Evolutionary conservation across 2,797 vertebrate genomes (phyloP), one percentile per base, ranked within the genome.

Genomic region (Psittacula echo): DNA sequence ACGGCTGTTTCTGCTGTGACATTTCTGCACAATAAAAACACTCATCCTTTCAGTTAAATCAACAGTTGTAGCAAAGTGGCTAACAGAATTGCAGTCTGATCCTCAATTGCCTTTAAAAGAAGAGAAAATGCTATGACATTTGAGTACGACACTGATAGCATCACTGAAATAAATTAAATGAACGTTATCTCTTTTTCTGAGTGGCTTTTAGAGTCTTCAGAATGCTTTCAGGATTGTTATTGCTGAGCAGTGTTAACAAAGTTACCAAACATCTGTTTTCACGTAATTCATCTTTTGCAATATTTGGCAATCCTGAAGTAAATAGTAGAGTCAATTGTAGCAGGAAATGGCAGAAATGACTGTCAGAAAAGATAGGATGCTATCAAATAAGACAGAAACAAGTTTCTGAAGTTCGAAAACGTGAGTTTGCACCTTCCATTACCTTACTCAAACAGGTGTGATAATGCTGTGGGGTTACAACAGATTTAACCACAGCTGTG

Each of bases 121-220:
- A 84, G 70, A 68, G 54, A 73, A 94, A 94, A 94, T 26, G 44
- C 64, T 79, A 26, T 95, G 95, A 82, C 85, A 90, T 96, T 95
- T 94, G 71, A 88, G 42, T 74, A 93, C 85, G 91, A 79, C 79
- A 84, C 66, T 88, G 86, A 89, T 75, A 81, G 72, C 87, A 82
- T 42, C 91, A 73, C 83, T 94, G 79, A 93, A 96, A 93, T 86
- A 95, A 95, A 96, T 91, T 78, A 91, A 93, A 95, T 94, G 42
- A 68, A 76, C 76, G 66, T 82, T 93, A 76, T 76, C 71, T 91
- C 37, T 74, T 93, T 95, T 94, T 93, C 89, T 76, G 71, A 91
- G 94, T 48, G 89, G 54, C 77, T 97, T 95, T 96, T 90, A 93
- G 71, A 50, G 83, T 10, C 32, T 78, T 90, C 73, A 37, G 51